Evolutionary conservation across 1,140 invertebrate genomes (phyloP).

Genomic region (Pogonus chalceus): DNA sequence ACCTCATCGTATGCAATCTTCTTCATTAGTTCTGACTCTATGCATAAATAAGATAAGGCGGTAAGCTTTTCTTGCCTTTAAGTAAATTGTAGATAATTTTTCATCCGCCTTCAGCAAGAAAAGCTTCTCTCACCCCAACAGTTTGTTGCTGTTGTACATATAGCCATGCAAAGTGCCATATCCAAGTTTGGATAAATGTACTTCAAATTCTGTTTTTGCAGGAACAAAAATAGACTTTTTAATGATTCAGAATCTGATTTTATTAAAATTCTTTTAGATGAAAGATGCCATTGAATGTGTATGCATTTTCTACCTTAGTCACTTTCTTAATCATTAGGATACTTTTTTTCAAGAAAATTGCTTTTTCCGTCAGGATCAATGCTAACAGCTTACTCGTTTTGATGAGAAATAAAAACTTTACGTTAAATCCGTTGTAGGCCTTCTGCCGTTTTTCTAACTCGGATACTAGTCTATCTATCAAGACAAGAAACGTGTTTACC

Average conservation of each 20-base stretch:
- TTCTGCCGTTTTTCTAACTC: constrained; percentile 14
- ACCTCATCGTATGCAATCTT: constrained; percentile 17
- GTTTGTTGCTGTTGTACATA: constrained; percentile 19
- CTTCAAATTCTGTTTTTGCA: too few relatives aligned
- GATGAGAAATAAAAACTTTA: too few relatives aligned
- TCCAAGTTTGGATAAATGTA: too few relatives aligned
- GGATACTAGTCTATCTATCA: constrained; percentile 16
- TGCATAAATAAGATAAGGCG: constrained; percentile 14
- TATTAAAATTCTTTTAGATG: constrained; percentile 14
- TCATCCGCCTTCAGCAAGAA: constrained; percentile 18
- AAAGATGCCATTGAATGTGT: constrained; percentile 14
- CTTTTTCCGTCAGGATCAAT: constrained; percentile 13
- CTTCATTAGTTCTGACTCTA: constrained; percentile 19
- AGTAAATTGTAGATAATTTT: constrained; percentile 18
- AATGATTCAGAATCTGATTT: constrained; percentile 17
- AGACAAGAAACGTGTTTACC: constrained; percentile 15
- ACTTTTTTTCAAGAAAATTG: constrained; percentile 14
- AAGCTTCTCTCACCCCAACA: constrained; percentile 20
- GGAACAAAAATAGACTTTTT: constrained; percentile 15
- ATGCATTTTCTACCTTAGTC: constrained; percentile 15
- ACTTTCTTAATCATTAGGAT: constrained; percentile 17
- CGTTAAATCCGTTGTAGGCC: too few relatives aligned
- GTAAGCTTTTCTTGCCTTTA: constrained; percentile 18
- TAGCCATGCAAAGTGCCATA: constrained; percentile 13
- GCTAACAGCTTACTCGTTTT: constrained; percentile 13